Base-by-base conservation (phyloP, 2,888 invertebrate genomes). In the Synergus japonicus region DNA sequence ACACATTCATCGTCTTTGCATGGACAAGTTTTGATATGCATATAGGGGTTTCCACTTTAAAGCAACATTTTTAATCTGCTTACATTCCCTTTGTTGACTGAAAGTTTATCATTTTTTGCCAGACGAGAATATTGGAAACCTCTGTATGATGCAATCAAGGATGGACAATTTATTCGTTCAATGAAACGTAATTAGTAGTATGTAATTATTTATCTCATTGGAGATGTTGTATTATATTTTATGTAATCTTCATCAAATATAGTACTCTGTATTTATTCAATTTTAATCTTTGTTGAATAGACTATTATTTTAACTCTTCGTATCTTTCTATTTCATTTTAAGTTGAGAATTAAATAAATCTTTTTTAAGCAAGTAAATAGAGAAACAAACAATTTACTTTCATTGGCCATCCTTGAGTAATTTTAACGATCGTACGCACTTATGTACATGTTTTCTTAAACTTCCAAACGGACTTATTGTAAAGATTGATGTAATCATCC, bases 1-100 rank as follows among this genome's bases (percentile, higher is more conserved):
- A 89, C 88, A 88, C 88, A 89, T 87, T 88, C 86, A 85, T 87
- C 89, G 84, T 87, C 85, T 87, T 86, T 86, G 83, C 84, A 86
- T 87, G 87, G 88, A 89, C 86, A 87, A 85, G 85, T 88, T 86
- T 80, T 80, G 73, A 73, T 73, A 73, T 73, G 73, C 73, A 73
- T 73, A 76, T 64, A 65, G 60, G 78, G 65, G 76, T 58, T 54
- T 49, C 54, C 49, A 54, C 15, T 66, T 58, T 46, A 63, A 49
- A 67, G 22, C 15, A 41, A 49, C 18, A 41, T 64, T 13, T 18
- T 67, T 64, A 65, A 65, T 43, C 22, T 77, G 41, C 46, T 44
- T 15, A 77, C 43, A 77, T 49, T 49, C 10, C 7, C 15, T 66
- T 46, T 49, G 49, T 46, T 15, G 9, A 15, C 9, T 22, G 22